phyloP scores from a whole-genome alignment of 1,140 invertebrate species.

The Caenorhabditis inopinata region DNA sequence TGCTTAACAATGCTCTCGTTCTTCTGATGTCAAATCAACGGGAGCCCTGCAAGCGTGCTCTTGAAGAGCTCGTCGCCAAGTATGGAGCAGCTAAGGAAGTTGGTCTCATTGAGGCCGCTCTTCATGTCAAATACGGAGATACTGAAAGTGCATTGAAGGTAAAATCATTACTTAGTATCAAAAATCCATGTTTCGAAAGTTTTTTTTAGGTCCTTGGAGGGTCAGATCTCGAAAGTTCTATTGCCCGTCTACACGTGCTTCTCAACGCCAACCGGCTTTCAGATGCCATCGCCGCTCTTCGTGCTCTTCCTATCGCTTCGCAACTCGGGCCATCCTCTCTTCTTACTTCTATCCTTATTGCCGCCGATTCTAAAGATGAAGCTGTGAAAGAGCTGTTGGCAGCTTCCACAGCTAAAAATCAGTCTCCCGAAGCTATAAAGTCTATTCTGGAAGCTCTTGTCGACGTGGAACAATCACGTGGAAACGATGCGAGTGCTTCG shows the following conservation, averaged over 20 bases:
- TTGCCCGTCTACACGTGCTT: not conserved
- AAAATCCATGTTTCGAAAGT: too few relatives aligned
- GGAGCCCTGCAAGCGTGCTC: slow-evolving; percentile 24
- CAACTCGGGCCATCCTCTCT: not conserved
- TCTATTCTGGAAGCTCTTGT: not conserved
- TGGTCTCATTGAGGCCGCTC: slow-evolving; percentile 33
- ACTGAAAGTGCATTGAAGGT: slow-evolving; percentile 18
- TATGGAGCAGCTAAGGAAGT: slow-evolving; percentile 14
- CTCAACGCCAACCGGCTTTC: not conserved
- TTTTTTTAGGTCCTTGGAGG: not conserved
- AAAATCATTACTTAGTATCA: too few relatives aligned
- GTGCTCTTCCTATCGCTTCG: not conserved
- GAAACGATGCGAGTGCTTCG: not conserved
- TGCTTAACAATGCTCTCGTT: slow-evolving; percentile 32
- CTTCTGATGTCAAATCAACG: slow-evolving; percentile 41
- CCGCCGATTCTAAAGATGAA: slow-evolving; percentile 5
- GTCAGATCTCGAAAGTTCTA: not conserved
- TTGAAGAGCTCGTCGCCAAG: slow-evolving; percentile 18
- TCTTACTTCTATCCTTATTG: not conserved
- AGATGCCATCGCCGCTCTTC: not conserved
- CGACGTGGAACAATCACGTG: slow-evolving; percentile 69
- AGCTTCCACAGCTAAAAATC: not conserved
- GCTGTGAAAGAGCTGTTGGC: not conserved
- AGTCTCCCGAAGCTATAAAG: not conserved
- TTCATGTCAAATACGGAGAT: slow-evolving; percentile 34